Evolutionary conservation across 2,113 vertebrate species (phyloP).

Genomic region (Oenanthe oenanthe): DNA sequence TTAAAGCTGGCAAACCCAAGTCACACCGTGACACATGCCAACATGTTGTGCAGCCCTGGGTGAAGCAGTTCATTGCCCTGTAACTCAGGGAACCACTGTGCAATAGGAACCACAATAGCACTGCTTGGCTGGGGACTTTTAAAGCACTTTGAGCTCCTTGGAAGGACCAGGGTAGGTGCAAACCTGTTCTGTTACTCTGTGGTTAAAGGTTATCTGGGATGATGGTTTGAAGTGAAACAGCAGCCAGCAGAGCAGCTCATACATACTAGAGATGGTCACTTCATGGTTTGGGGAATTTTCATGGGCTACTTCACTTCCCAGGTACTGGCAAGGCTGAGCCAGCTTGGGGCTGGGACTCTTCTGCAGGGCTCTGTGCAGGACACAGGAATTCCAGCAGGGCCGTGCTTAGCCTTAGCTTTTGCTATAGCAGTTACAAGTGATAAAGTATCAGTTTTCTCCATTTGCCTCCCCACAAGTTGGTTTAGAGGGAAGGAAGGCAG

Average conservation of each 20-base stretch:
- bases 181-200: background rate
- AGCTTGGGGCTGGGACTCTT: background rate
- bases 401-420: background rate
- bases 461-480: background rate
- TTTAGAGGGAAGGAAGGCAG: slow-evolving; percentile 9
- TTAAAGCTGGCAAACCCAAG: no score
- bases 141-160: background rate
- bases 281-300: background rate
- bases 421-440: slow-evolving; percentile 3
- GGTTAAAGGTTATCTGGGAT: background rate
- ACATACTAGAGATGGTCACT: background rate
- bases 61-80: background rate
- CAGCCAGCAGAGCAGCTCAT: background rate
- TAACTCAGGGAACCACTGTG: background rate
- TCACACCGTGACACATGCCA: no score
- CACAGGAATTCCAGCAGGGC: background rate
- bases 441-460: background rate
- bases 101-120: rapidly evolving
- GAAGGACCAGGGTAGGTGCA: background rate
- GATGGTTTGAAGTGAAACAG: background rate
- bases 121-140: background rate
- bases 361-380: background rate
- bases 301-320: background rate
- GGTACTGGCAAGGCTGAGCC: background rate
- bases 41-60: background rate